Evolutionary conservation across 2,888 invertebrate genomes (phyloP).

Genomic region (Neoascia interrupta): DNA sequence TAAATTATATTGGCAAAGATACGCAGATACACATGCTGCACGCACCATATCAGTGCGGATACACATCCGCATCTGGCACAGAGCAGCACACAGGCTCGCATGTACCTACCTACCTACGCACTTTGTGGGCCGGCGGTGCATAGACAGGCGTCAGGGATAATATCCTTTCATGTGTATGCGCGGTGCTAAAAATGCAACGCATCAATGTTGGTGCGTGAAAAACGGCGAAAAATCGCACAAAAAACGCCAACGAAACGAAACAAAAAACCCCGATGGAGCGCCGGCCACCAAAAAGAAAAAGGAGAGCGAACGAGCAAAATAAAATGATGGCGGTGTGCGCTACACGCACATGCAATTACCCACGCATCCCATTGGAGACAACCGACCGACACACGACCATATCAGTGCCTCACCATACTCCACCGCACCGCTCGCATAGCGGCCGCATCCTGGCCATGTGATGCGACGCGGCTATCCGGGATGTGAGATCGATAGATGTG

Average conservation of each 20-base stretch:
- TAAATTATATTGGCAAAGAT: conserved; percentile 59
- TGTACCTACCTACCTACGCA: background rate
- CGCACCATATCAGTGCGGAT: conserved; percentile 39
- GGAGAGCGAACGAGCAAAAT: conserved; percentile 63
- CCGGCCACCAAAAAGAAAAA: conserved; percentile 57
- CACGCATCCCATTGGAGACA: conserved; percentile 68
- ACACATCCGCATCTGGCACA: background rate
- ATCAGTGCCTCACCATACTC: background rate
- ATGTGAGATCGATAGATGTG: conserved; percentile 65
- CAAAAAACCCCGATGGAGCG: conserved; percentile 64
- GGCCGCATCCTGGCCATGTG: conserved; percentile 6
- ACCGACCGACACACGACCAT: conserved; percentile 45
- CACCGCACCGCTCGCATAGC: conserved; percentile 15
- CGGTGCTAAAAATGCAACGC: conserved; percentile 67
- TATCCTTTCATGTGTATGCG: background rate
- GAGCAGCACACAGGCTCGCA: background rate
- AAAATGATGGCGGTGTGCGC: conserved; percentile 69
- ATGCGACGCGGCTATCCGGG: conserved; percentile 21
- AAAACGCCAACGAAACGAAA: conserved; percentile 62
- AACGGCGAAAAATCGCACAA: conserved; percentile 67
- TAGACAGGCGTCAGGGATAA: no score
- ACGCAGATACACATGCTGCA: conserved; percentile 22
- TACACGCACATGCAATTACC: conserved; percentile 69
- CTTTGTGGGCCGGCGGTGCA: no score
- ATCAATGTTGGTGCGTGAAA: conserved; percentile 68